phyloP scores from a whole-genome alignment of 2,113 vertebrate genomes.

The Haemorhous mexicanus region DNA sequence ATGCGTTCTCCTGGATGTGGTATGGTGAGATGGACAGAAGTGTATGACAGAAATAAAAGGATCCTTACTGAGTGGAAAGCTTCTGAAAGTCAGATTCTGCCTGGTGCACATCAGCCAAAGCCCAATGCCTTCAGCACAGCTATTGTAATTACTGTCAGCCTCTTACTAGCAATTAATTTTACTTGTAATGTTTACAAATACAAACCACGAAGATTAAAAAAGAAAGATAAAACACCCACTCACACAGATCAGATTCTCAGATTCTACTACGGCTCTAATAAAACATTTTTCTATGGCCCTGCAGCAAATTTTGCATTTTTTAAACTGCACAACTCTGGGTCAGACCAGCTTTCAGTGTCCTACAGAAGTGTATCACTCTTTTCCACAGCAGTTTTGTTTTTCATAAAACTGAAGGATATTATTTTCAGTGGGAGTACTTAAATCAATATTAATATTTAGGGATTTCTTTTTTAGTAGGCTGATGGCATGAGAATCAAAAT shows the following conservation, averaged over 20 bases:
- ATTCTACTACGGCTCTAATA: neutral
- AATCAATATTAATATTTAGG: neutral
- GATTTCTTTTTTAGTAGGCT: neutral
- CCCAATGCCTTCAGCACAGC: neutral
- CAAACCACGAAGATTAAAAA: neutral
- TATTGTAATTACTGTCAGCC: neutral
- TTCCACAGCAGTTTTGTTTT: neutral
- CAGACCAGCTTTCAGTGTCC: neutral
- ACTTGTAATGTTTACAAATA: neutral
- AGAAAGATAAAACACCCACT: neutral
- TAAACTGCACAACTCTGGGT: neutral
- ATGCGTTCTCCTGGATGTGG: neutral
- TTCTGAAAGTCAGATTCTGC: neutral
- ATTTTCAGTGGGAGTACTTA: neutral
- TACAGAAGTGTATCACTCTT: neutral
- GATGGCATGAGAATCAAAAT: neutral
- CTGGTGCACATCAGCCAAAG: neutral
- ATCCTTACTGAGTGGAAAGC: neutral
- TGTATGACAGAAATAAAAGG: neutral
- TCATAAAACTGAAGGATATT: neutral
- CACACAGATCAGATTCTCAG: neutral
- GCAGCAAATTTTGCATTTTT: neutral
- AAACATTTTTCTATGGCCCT: neutral
- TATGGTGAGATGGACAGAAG: neutral
- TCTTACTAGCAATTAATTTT: neutral